These are phyloP conservation scores for Sturmia bella DNA, from an alignment of 2,888 invertebrate genomes.

Conservation along the genomic window DNA sequence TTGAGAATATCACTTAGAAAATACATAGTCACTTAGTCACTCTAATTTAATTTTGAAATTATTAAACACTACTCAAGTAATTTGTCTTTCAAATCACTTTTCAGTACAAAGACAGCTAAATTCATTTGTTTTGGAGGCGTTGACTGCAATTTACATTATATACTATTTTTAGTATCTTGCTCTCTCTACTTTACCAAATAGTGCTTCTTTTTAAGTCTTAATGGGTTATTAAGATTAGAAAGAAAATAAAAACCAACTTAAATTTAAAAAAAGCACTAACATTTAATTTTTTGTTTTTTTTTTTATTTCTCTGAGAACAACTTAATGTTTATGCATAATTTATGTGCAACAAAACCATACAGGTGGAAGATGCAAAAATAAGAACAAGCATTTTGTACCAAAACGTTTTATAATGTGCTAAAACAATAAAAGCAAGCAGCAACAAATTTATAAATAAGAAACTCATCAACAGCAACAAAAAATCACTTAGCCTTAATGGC, in stretches of 20 bases:
- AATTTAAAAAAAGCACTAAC: background rate
- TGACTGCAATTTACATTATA: conserved; percentile 13
- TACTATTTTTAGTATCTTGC: background rate
- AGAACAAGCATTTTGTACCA: conserved; percentile 28
- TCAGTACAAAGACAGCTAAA: too few species aligned
- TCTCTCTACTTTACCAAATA: conserved; percentile 32
- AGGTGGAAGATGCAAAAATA: conserved; percentile 53
- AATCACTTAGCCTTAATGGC: conserved; percentile 81
- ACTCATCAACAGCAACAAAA: conserved; percentile 69
- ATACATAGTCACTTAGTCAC: too few species aligned
- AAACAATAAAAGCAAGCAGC: conserved; percentile 56
- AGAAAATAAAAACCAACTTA: background rate
- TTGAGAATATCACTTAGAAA: too few species aligned
- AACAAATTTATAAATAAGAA: conserved; percentile 58
- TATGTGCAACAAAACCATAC: conserved; percentile 50
- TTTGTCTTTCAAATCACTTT: too few species aligned
- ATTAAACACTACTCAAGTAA: too few species aligned
- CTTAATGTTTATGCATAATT: conserved; percentile 38
- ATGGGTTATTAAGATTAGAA: background rate
- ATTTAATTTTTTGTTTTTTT: background rate
- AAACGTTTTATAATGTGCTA: conserved; percentile 67
- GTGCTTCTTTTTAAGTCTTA: background rate
- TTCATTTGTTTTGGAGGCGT: too few species aligned
- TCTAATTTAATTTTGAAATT: too few species aligned
- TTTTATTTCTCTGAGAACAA: conserved; percentile 2